Percentiles rank a stretch among this genome's conserved stretches.
Evolutionary conservation across 1,140 invertebrate species (phyloP).

Genomic region (Meloidogyne chitwoodi): DNA sequence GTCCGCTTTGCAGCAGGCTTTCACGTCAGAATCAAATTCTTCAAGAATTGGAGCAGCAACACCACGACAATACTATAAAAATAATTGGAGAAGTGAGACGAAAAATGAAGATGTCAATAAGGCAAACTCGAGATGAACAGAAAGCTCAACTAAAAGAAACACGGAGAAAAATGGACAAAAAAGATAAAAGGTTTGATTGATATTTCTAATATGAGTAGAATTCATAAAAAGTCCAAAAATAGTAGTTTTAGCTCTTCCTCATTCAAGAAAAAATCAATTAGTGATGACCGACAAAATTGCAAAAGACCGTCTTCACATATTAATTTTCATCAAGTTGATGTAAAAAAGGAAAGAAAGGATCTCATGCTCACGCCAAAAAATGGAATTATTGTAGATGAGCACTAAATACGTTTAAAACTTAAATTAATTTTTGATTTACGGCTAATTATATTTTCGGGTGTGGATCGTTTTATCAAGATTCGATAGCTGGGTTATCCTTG

Average conservation of each 20-base stretch:
- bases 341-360: not conserved
- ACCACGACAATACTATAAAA: not conserved
- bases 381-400: not conserved
- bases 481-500: no score
- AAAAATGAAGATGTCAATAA: conserved; percentile 8
- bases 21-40: not conserved
- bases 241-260: not conserved
- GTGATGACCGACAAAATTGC: not conserved
- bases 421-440: not conserved
- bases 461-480: no score
- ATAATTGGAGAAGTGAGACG: not conserved
- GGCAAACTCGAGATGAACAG: conserved; percentile 14
- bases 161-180: not conserved
- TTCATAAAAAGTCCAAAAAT: not conserved
- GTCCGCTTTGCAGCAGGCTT: conserved; percentile 2
- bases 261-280: not conserved
- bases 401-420: not conserved
- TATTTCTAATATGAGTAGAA: not conserved
- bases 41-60: not conserved
- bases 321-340: not conserved
- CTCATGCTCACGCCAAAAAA: not conserved
- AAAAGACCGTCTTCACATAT: not conserved
- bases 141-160: not conserved
- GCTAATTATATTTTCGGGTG: not conserved
- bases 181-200: not conserved